These are phyloP conservation scores for Allobates femoralis DNA, from an alignment of 2,797 vertebrate genomes.

Conservation along the genomic window DNA sequence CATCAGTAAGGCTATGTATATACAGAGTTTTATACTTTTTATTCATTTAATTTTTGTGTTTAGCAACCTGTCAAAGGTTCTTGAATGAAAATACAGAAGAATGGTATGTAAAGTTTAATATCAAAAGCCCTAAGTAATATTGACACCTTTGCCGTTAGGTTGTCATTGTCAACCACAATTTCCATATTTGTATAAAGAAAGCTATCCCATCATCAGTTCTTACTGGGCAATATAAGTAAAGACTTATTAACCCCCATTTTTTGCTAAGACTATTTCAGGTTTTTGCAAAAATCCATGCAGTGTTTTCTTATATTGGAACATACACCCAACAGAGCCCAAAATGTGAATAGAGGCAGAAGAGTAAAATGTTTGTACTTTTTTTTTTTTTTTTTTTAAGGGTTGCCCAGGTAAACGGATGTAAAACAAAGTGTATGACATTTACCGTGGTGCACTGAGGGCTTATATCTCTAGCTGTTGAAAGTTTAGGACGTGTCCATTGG, in stretches of 20 bases:
- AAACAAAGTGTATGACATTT: too few relatives aligned
- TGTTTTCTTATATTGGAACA: background rate
- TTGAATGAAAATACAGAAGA: background rate
- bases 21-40: conserved; percentile 46
- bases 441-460: background rate
- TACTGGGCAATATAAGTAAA: background rate
- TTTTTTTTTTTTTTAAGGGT: background rate
- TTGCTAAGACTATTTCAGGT: background rate
- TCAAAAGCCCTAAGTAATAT: background rate
- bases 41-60: background rate
- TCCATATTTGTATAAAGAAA: background rate
- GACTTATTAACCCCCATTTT: background rate
- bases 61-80: background rate
- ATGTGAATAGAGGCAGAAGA: background rate
- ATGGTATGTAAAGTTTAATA: background rate
- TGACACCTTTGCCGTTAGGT: background rate
- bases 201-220: background rate
- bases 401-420: too few relatives aligned
- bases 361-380: background rate
- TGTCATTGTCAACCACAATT: background rate
- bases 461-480: too few relatives aligned
- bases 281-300: background rate
- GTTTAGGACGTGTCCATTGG: too few relatives aligned
- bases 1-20: conserved; percentile 27
- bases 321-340: background rate